Base-by-base conservation (phyloP, 2,888 invertebrate species). In the Salpingus planirostris region DNA sequence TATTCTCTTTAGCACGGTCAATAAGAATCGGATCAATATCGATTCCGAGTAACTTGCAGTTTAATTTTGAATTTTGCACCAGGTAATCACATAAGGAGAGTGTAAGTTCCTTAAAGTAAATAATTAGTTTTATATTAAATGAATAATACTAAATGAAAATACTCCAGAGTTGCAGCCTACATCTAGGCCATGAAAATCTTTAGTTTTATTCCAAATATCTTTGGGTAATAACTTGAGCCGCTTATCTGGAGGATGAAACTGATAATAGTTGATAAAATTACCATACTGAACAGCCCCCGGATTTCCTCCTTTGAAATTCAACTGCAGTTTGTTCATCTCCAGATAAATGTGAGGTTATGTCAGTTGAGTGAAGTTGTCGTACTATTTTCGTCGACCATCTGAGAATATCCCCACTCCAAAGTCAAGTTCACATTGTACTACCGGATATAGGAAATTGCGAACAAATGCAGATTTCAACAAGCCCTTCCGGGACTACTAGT, bases 201-300 rank as follows among this genome's bases (percentile, higher is more conserved):
- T 27, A 18, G 29, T 18, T 18, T 21, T 21, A 27, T 49, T 44
- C 66, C 68, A 72, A 37, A 76, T 58, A 43, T 68, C 55, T 37
- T 54, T 52, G 14, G 76, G 74, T 42, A 89, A 65, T 46, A 80
- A 67, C 28, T 70, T 65, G 25, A 80, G 68, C 52, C 89, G 73
- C 45, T 78, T 75, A 35, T 71, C 68, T 13, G 80, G 74, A 31
- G 80, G 73, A 64, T 88, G 80, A 55, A 89, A 89, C 44, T 79
- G 68, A 58, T 90, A 90, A 58, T 89, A 90, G 64, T 89, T 88
- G 36, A 85, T 86, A 51, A 89, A 90, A 65, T 89, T 89, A 30
- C 89, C 89, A 67, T 70, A 74, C 56, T 74, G 74, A 1, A 80
- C 80, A 18, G 86, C 82, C 12, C 88, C 88, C 10, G 88, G 87